Conservation (phyloP, 2,113 vertebrate genomes). For the Mesitornis unicolor region DNA sequence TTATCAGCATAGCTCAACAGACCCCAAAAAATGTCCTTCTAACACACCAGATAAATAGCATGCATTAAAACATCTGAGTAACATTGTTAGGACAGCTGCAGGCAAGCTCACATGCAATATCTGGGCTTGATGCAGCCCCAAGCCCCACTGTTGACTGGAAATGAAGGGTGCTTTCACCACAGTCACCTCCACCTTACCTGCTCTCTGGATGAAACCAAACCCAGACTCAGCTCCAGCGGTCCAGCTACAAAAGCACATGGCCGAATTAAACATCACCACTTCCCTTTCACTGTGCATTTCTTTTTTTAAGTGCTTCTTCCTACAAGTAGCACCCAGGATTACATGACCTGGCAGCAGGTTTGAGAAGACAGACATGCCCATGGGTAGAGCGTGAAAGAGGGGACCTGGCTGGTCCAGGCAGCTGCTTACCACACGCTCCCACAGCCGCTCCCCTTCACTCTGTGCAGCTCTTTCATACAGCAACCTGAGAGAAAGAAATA, state of each 20-base stretch:
- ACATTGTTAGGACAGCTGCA: neutral
- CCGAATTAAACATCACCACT: neutral
- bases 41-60: neutral
- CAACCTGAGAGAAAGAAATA: neutral
- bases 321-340: neutral
- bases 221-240: neutral
- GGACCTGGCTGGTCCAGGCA: rapidly evolving
- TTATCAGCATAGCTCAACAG: neutral
- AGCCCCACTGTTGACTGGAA: neutral
- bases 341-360: neutral
- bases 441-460: neutral
- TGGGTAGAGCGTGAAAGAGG: rapidly evolving
- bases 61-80: neutral
- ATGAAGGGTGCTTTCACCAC: rapidly evolving
- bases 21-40: neutral
- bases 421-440: rapidly evolving
- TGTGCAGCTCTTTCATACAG: neutral
- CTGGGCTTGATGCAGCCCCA: rapidly evolving
- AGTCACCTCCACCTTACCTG: neutral
- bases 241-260: neutral
- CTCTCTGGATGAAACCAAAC: rapidly evolving
- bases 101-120: rapidly evolving
- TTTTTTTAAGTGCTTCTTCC: neutral
- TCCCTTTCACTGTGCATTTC: neutral
- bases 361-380: rapidly evolving